phyloP scores from a whole-genome alignment of 2,888 invertebrate species.

The Eudemis profundana region DNA sequence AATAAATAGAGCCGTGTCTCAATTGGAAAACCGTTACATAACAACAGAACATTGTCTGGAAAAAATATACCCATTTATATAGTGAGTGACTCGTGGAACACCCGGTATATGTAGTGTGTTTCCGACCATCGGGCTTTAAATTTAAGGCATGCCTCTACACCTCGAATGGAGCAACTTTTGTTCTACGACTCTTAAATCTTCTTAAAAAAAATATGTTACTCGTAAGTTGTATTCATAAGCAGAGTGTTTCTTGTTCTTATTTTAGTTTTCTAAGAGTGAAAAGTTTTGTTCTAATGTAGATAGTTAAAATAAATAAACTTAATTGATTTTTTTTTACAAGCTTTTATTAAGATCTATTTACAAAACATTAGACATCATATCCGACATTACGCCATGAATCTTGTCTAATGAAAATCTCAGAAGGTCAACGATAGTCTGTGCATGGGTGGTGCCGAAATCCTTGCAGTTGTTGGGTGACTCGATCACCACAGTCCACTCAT shows the following conservation, averaged over 20 bases:
- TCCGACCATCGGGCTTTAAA: no score
- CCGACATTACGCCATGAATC: no score
- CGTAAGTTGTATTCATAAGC: no score
- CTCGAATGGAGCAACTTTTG: no score
- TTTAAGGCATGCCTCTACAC: no score
- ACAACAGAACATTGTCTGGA: constrained; percentile 13
- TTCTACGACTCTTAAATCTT: not conserved
- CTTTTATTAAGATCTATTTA: not conserved
- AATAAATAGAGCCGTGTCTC: constrained; percentile 27
- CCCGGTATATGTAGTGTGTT: no score
- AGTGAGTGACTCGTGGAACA: not conserved
- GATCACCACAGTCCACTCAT: constrained; percentile 2
- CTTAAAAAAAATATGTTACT: no score
- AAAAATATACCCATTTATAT: constrained; percentile 18
- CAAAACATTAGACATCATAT: no score
- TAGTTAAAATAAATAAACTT: not conserved
- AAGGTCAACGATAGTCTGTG: no score
- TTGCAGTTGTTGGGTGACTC: constrained; percentile 12
- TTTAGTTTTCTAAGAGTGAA: not conserved
- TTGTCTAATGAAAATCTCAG: no score
- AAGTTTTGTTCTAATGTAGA: not conserved
- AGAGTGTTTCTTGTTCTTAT: not conserved
- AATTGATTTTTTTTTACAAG: not conserved
- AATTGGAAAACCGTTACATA: constrained; percentile 10
- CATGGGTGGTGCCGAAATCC: no score